Evolutionary conservation across 37 sponge, comb jelly and placozoan species (phyloP), one percentile per base, ranked within the genome.

Genomic region (Halisarca cf. caerulea): DNA sequence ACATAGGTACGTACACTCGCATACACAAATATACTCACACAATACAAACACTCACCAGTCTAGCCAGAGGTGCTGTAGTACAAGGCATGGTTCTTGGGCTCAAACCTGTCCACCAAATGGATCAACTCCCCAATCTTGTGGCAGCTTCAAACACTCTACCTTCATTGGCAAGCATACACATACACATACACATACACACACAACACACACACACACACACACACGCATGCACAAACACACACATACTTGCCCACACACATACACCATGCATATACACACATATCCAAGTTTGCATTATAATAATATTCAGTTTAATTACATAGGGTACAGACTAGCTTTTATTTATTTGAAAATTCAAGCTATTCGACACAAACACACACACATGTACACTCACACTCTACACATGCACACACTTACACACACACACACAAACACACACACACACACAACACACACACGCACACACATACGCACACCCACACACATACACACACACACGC

Each of bases 301-400:
- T 23, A 77, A 62, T 62, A 7, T 62, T 20, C 4, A 20, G 60
- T 85, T 7, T 3, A 73, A 28, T 15, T 59, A 27, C 70, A 8
- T 84, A 97, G 98, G 99, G 0, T 98, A 89, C 86, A 90, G 90
- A 53, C 88, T 98, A 20, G 96, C 93, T 18, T 98, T 98, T 87
- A 98, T 96, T 85, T 94, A 94, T 79, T 83, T 98, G 60, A 96
- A 96, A 58, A 95, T 94, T n/a, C n/a, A n/a, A n/a, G n/a, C n/a
- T n/a, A n/a, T n/a, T n/a, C n/a, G n/a, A n/a, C n/a, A n/a, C n/a
- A n/a, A n/a, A n/a, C n/a, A n/a, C n/a, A n/a, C n/a, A n/a, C n/a
- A n/a, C n/a, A n/a, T n/a, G n/a, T n/a, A n/a, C n/a, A n/a, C n/a
- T n/a, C n/a, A n/a, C n/a, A n/a, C n/a, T n/a, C n/a, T n/a, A n/a